Percentiles rank a stretch among this genome's conserved stretches.
These are phyloP conservation scores for Probosciger aterrimus DNA, from an alignment of 2,113 vertebrate species.

Conservation along the genomic window DNA sequence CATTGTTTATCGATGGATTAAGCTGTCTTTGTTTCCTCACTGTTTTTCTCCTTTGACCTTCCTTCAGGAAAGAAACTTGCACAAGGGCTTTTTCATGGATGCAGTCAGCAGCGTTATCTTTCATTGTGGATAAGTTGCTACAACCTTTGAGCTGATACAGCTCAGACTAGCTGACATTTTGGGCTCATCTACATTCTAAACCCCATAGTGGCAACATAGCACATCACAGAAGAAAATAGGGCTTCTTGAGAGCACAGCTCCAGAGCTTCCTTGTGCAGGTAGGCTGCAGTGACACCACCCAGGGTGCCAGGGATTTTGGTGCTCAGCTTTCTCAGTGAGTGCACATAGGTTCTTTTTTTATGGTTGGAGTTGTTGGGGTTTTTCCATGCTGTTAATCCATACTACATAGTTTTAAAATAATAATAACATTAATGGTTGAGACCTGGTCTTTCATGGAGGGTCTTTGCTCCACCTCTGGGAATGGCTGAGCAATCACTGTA, in stretches of 20 bases:
- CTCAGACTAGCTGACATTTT: fast-evolving
- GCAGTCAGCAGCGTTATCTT: not conserved
- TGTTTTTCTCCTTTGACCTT: not conserved
- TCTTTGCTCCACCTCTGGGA: not conserved
- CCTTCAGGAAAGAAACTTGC: not conserved
- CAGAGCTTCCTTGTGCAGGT: not conserved
- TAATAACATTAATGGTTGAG: not conserved
- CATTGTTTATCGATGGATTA: not conserved
- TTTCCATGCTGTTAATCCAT: not conserved
- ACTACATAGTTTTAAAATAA: not conserved
- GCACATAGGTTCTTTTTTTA: not conserved
- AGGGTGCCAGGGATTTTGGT: not conserved
- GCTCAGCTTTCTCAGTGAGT: not conserved
- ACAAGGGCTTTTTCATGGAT: not conserved
- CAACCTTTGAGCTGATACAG: not conserved
- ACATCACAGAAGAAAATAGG: not conserved
- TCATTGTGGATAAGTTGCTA: not conserved
- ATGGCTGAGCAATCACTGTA: not conserved
- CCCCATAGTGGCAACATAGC: not conserved
- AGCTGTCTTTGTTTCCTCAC: not conserved
- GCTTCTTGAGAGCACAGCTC: not conserved
- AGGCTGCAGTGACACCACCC: not conserved
- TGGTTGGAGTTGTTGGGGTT: not conserved
- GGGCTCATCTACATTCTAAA: not conserved
- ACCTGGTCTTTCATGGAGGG: not conserved